Percentiles rank a stretch among this genome's conserved stretches.
These are phyloP conservation scores for Bettongia penicillata DNA, from an alignment of 2,113 vertebrate genomes.

Conservation along the genomic window DNA sequence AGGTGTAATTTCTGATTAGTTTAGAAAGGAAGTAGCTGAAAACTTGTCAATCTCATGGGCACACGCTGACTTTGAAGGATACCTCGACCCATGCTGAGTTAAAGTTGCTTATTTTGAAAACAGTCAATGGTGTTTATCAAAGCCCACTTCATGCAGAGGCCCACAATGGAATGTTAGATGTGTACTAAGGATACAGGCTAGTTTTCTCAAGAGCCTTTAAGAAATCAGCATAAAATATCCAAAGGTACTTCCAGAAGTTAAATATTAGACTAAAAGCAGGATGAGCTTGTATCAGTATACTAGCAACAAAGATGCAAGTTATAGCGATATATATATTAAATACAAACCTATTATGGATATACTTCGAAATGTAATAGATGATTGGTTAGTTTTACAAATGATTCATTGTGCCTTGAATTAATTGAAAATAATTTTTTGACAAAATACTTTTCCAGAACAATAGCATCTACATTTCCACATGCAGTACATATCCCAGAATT, in stretches of 20 bases:
- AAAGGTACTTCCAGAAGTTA: not conserved
- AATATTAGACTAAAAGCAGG: not conserved
- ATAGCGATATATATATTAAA: rapidly evolving
- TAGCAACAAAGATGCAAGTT: not conserved
- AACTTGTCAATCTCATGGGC: not conserved
- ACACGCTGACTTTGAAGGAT: not conserved
- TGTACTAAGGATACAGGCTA: not conserved
- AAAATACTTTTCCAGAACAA: not conserved
- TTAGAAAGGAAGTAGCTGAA: not conserved
- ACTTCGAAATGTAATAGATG: not conserved
- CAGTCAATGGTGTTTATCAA: conserved; percentile 1
- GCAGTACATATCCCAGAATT: conserved; percentile 5
- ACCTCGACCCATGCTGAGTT: not conserved
- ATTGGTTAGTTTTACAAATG: conserved; percentile 17
- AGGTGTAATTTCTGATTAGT: not conserved
- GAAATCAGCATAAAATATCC: not conserved
- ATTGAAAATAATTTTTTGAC: conserved; percentile 28
- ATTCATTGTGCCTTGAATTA: conserved; percentile 8
- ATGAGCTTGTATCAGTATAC: not conserved
- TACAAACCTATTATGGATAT: not conserved
- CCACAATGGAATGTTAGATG: not conserved
- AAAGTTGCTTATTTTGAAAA: conserved; percentile 9
- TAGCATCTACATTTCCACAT: conserved; percentile 36
- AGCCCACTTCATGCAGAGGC: not conserved
- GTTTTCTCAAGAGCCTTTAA: not conserved